Conservation (phyloP, 2,797 vertebrate species). For the Sitta carolinensis region DNA sequence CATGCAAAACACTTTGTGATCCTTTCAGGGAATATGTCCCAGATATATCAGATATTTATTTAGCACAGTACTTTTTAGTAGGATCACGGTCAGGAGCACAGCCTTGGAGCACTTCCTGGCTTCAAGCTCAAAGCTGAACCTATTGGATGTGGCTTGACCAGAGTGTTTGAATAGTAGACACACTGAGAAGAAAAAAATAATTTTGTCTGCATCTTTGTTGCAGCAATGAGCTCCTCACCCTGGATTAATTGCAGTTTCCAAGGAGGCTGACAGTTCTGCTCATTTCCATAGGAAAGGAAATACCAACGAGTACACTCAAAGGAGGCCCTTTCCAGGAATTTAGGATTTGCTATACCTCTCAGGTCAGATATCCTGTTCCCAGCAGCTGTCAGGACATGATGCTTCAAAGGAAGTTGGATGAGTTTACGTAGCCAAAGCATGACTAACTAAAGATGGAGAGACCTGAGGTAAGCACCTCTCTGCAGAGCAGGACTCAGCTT, state of each 20-base stretch:
- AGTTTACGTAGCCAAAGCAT: background rate
- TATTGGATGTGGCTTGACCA: background rate
- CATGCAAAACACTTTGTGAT: slow-evolving; percentile 21
- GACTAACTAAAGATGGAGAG: slow-evolving; percentile 19
- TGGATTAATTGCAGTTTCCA: slow-evolving; percentile 40
- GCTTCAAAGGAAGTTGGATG: slow-evolving; percentile 52
- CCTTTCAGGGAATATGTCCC: slow-evolving; percentile 22
- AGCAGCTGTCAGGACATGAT: slow-evolving; percentile 50
- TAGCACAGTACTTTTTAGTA: background rate
- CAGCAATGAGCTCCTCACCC: background rate
- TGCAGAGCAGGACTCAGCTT: slow-evolving; percentile 29
- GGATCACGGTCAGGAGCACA: background rate
- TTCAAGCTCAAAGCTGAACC: background rate
- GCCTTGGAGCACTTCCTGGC: background rate
- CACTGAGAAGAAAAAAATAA: background rate
- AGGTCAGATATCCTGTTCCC: slow-evolving; percentile 51
- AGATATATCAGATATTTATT: slow-evolving; percentile 13
- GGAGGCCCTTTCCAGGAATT: slow-evolving; percentile 33
- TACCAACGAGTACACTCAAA: slow-evolving; percentile 3
- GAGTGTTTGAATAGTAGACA: background rate
- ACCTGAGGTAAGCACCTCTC: slow-evolving; percentile 7
- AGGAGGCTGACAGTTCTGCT: background rate
- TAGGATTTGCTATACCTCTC: slow-evolving; percentile 15
- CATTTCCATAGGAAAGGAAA: slow-evolving; percentile 46
- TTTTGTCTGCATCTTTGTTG: slow-evolving; percentile 12